Evolutionary conservation across 2,797 vertebrate species (phyloP), one percentile per base, ranked within the genome.

Genomic region (Phoxinus dragarum): DNA sequence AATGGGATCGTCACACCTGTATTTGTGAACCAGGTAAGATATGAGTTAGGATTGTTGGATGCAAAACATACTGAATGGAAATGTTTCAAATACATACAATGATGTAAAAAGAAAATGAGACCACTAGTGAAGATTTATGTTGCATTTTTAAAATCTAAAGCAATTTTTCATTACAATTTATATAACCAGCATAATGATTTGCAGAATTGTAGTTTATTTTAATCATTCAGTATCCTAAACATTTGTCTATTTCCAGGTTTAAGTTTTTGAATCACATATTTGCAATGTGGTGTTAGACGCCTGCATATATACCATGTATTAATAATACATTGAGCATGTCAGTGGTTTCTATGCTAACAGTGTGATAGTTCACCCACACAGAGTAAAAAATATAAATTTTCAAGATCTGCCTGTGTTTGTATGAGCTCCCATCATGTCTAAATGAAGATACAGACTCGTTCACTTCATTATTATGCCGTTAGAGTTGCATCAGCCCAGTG

Each of bases 1-100:
- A 97, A 85, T 99, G 98, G 98, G 97, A 98, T 92, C 95, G 94
- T 7, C 96, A 98, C 89, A 93, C 94, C 52, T 99, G 98, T 5
- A 76, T 95, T 81, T 99, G 98, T 86, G 94, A 95, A 90, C 95
- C 98, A 92, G 98, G 98, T 99, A 92, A 92, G 89, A 79, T 38
- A 5, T 5, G 68, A 27, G 19, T 34, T 34, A n/a, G 67, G 5
- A 76, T 64, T 27, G 42, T 68, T 34, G 27, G 1, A 68, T 47
- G 3, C n/a, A 80, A 79, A 80, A 79, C 3, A 0, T n/a, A 59
- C 34, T 14, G 11, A 38, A 76, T 76, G 5, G 14, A 54, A 75
- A 49, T 75, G 17, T 36, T 75, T 75, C 10, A 1, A 21, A 75
- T 4, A 56, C 49, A 56, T 8, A 56, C 10, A 56, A 23, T n/a